phyloP scores from a whole-genome alignment of 2,113 vertebrate genomes.

The Coryphaenoides rupestris region DNA sequence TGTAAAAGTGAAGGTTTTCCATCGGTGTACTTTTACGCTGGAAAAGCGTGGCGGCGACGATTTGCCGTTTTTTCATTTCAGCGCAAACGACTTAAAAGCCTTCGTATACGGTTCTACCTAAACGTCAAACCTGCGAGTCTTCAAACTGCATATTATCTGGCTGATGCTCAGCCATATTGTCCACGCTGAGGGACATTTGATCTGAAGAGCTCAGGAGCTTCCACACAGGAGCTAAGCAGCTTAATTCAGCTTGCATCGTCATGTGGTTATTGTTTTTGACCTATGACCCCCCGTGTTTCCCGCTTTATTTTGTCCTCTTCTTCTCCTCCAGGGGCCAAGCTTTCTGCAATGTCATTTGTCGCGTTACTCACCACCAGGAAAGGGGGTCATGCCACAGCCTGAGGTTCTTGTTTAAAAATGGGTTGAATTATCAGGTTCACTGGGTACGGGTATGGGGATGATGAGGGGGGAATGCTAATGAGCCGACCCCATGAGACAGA shows the following conservation, averaged over 20 bases:
- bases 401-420: not conserved
- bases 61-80: too few relatives aligned
- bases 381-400: not conserved
- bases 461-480: too few relatives aligned
- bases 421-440: not conserved
- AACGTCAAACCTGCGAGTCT: constrained; percentile 6
- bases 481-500: too few relatives aligned
- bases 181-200: constrained; percentile 17
- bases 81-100: not conserved
- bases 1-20: too few relatives aligned
- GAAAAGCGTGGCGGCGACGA: too few relatives aligned
- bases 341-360: not conserved
- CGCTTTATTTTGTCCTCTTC: not conserved
- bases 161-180: constrained; percentile 45
- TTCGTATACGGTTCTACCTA: not conserved
- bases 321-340: not conserved
- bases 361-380: not conserved
- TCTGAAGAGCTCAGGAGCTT: constrained; percentile 39
- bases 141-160: constrained; percentile 7
- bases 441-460: not conserved
- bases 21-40: too few relatives aligned
- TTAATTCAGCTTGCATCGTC: constrained; percentile 53
- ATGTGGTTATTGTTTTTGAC: constrained; percentile 32
- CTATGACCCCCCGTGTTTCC: constrained; percentile 3
- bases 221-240: constrained; percentile 56